Evolutionary conservation across 1,140 invertebrate species (phyloP).

Genomic region (Euwallacea fornicatus): DNA sequence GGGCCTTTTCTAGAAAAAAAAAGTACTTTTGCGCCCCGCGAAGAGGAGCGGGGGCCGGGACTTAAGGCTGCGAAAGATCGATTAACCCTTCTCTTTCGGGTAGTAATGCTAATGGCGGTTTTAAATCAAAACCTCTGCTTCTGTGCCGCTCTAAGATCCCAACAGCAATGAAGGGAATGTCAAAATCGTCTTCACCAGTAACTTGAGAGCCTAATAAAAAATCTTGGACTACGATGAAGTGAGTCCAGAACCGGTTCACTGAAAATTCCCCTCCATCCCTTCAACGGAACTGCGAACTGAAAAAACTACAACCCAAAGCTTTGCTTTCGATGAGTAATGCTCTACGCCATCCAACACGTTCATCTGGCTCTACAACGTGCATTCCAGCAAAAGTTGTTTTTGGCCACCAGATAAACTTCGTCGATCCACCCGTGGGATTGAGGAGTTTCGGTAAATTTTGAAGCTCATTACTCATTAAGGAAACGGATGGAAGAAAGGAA

Average conservation of each 20-base stretch:
- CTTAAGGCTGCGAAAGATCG: no score
- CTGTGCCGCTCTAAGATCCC: conserved; percentile 54
- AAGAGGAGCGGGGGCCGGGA: no score
- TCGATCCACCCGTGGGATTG: no score
- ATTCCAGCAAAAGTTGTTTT: no score
- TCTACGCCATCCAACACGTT: background rate
- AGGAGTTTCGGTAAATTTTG: no score
- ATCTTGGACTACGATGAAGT: background rate
- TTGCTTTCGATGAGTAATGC: background rate
- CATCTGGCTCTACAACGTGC: no score
- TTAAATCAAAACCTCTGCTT: conserved; percentile 54
- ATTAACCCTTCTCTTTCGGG: no score
- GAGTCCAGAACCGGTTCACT: background rate
- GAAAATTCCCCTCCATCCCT: background rate
- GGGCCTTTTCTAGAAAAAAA: no score
- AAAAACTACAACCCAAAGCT: background rate
- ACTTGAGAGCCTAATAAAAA: background rate
- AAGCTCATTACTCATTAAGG: no score
- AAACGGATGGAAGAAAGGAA: no score
- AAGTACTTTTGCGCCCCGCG: no score
- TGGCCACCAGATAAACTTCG: no score
- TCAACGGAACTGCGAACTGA: background rate
- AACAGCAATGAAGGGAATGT: conserved; percentile 10
- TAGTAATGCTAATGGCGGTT: conserved; percentile 53
- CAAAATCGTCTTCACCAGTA: background rate